phyloP scores from a whole-genome alignment of 2,113 vertebrate genomes.

The Nesogale talazaci region DNA sequence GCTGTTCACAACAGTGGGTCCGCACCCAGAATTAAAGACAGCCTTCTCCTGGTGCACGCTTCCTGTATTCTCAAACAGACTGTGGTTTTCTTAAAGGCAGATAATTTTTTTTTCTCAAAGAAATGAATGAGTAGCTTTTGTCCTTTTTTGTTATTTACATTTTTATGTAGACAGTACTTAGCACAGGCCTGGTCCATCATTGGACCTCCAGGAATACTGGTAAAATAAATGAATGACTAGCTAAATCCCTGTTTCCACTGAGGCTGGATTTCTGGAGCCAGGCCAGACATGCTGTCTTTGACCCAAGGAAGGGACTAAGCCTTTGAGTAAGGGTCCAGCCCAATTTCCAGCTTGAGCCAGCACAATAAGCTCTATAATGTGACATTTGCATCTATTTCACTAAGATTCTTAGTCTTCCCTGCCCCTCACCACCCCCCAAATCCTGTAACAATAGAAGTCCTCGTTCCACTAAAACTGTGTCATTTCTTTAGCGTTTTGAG shows the following conservation, averaged over 20 bases:
- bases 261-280: background rate
- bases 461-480: slow-evolving; percentile 94
- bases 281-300: background rate
- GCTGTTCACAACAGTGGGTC: background rate
- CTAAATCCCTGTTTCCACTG: background rate
- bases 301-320: slow-evolving; percentile 14
- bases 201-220: background rate
- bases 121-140: background rate
- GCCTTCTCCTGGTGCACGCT: background rate
- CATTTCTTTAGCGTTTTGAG: slow-evolving; percentile 95
- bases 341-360: slow-evolving; percentile 57
- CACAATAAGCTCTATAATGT: slow-evolving; percentile 54
- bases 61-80: background rate
- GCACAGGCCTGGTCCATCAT: background rate
- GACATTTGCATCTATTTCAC: slow-evolving; percentile 80
- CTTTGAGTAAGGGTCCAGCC: slow-evolving; percentile 54
- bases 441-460: slow-evolving; percentile 89
- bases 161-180: slow-evolving; percentile 13
- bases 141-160: slow-evolving; percentile 12
- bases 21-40: background rate
- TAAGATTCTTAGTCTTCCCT: slow-evolving; percentile 54
- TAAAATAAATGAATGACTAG: slow-evolving; percentile 19
- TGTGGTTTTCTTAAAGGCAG: background rate
- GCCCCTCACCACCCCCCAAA: slow-evolving; percentile 13
- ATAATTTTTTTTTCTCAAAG: background rate